Conservation (phyloP, 2,113 vertebrate species). For the Grallaria varia region DNA sequence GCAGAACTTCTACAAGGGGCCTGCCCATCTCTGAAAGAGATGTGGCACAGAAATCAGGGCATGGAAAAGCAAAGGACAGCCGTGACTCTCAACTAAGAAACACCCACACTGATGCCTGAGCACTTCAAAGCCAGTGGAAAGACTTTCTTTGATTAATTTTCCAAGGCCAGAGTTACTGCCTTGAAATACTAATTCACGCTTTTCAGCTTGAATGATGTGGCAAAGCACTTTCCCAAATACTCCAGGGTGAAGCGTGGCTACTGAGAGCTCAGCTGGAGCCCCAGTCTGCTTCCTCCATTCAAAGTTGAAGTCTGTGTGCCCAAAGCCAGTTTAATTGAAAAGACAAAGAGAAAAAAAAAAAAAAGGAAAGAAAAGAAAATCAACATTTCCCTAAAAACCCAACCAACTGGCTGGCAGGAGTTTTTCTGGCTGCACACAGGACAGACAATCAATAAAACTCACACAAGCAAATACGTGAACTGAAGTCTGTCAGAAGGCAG, state of each 20-base stretch:
- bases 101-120: background rate
- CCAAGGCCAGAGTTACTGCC: background rate
- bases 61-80: background rate
- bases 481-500: background rate
- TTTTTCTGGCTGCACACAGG: background rate
- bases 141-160: background rate
- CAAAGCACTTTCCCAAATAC: background rate
- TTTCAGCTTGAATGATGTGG: background rate
- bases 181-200: background rate
- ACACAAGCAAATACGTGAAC: fast-evolving
- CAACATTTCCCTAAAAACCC: background rate
- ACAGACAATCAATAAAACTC: background rate
- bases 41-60: background rate
- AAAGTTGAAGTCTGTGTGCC: background rate
- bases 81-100: background rate
- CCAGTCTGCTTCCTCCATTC: background rate
- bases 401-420: background rate
- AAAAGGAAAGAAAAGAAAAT: background rate
- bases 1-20: background rate
- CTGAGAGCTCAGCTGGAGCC: background rate
- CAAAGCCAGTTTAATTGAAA: background rate
- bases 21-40: background rate
- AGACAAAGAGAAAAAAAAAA: background rate
- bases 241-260: background rate
- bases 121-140: background rate